These are phyloP conservation scores for Oscarella lobularis DNA, from an alignment of 37 sponge, comb jelly and placozoan genomes.

Conservation along the genomic window DNA sequence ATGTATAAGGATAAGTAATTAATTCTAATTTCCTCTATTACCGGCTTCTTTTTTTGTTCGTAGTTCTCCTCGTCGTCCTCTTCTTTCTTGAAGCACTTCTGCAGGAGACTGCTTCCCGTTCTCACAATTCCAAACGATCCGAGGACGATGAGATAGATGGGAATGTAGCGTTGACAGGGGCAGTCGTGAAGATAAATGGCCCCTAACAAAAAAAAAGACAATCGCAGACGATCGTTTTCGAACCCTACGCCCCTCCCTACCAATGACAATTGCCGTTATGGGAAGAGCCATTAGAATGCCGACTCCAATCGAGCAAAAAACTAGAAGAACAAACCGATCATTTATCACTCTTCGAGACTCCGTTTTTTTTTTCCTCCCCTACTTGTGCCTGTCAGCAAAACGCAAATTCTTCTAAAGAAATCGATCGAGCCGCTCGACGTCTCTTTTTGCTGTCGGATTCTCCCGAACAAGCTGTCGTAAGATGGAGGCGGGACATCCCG, in stretches of 20 bases:
- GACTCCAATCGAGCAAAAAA: neutral
- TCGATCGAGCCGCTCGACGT: neutral
- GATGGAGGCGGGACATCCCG: no score
- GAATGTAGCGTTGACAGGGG: neutral
- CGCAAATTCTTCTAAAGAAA: neutral
- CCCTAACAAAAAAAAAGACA: no score
- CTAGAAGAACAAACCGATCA: neutral
- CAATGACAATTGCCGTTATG: neutral
- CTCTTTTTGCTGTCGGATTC: neutral
- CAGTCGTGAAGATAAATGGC: no score
- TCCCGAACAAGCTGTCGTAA: neutral
- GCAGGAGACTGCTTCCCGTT: neutral
- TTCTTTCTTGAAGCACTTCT: no score
- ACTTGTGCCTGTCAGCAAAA: neutral
- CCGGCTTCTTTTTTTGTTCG: no score
- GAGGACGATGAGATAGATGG: neutral
- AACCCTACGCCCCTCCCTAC: neutral
- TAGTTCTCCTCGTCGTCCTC: no score
- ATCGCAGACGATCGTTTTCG: no score
- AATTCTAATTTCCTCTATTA: no score
- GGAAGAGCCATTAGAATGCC: neutral
- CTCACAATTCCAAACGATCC: slow-evolving; percentile 4
- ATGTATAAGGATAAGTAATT: no score
- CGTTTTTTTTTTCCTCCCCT: neutral
- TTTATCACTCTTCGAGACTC: neutral